These are phyloP conservation scores for Aselliscus stoliczkanus DNA, from an alignment of 2,797 vertebrate genomes.

Conservation along the genomic window DNA sequence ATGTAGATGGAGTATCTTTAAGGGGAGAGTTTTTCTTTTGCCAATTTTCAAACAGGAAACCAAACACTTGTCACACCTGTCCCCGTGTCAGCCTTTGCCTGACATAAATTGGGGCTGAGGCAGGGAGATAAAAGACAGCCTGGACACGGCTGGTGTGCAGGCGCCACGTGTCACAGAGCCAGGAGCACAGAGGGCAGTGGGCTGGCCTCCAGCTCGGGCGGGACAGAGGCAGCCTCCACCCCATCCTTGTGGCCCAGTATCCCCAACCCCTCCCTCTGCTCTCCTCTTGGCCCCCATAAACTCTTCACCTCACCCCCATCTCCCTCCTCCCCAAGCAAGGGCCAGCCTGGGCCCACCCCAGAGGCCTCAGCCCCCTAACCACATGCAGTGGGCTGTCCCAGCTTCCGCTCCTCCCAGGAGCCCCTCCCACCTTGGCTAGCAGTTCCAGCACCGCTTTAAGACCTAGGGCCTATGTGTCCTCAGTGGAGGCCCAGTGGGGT, in stretches of 20 bases:
- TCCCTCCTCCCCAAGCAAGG: background rate
- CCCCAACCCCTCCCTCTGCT: background rate
- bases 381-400: rapidly evolving
- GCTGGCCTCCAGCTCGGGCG: background rate
- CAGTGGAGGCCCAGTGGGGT: rapidly evolving
- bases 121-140: slow-evolving; percentile 38
- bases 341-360: background rate
- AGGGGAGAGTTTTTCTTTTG: slow-evolving; percentile 59
- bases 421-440: background rate
- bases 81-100: slow-evolving; percentile 54
- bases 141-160: background rate
- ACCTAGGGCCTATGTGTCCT: background rate
- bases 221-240: background rate
- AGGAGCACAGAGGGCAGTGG: background rate
- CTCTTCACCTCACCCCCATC: background rate
- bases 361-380: background rate
- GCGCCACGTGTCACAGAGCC: background rate
- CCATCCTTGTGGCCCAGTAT: background rate
- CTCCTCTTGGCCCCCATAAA: background rate
- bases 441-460: background rate
- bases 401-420: background rate
- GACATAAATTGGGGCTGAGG: slow-evolving; percentile 57
- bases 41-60: slow-evolving; percentile 53
- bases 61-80: slow-evolving; percentile 61
- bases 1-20: slow-evolving; percentile 60